phyloP scores from a whole-genome alignment of 1,140 invertebrate genomes.

The Eufriesea mexicana region DNA sequence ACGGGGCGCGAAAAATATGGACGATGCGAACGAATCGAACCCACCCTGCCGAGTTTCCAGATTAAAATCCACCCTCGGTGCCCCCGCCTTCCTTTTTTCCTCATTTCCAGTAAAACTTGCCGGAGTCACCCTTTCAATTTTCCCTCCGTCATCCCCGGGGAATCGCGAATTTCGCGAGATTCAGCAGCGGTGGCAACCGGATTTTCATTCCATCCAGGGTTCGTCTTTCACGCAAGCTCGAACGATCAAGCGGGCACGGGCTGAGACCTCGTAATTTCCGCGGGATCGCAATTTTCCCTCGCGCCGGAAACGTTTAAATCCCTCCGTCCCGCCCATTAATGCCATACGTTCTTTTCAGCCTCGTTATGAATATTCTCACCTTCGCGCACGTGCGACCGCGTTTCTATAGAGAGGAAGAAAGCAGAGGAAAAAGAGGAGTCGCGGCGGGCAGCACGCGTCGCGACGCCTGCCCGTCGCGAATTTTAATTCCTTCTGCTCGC shows the following conservation, averaged over 20 bases:
- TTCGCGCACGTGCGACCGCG: constrained; percentile 37
- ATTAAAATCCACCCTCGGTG: too few relatives aligned
- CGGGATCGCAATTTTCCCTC: constrained; percentile 59
- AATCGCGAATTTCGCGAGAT: constrained; percentile 35
- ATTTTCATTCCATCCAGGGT: neutral
- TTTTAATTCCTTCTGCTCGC: neutral
- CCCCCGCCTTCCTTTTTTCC: too few relatives aligned
- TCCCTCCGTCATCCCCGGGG: constrained; percentile 27
- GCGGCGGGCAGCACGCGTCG: neutral
- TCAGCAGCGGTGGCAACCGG: neutral
- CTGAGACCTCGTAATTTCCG: constrained; percentile 61
- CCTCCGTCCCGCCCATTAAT: constrained; percentile 37
- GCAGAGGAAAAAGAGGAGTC: neutral
- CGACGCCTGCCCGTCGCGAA: constrained; percentile 8
- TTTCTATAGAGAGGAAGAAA: neutral
- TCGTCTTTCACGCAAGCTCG: neutral
- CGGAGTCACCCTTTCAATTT: constrained; percentile 38
- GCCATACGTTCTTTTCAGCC: constrained; percentile 45
- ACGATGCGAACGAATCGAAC: too few relatives aligned
- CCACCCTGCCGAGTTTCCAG: too few relatives aligned
- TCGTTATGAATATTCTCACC: constrained; percentile 65
- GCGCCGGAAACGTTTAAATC: constrained; percentile 70
- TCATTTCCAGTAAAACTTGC: too few relatives aligned
- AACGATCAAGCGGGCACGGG: constrained; percentile 9
- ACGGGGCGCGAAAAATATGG: too few relatives aligned